Conservation (phyloP, 2,113 vertebrate species). For the Sorex fumeus region DNA sequence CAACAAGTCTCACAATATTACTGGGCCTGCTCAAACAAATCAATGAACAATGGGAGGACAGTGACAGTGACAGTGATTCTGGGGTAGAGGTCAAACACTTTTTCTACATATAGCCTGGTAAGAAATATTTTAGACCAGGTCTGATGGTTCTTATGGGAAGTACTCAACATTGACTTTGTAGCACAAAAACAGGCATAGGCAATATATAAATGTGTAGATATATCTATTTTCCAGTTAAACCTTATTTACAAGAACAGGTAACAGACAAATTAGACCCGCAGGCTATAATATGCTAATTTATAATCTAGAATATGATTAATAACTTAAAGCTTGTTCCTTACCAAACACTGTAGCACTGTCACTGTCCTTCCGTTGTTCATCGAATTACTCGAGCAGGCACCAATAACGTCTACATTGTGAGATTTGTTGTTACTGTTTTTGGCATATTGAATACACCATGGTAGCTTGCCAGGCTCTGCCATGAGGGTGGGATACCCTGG, state of each 20-base stretch:
- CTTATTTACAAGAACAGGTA: background rate
- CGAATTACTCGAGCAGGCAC: too few species aligned
- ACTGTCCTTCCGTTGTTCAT: too few species aligned
- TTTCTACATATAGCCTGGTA: background rate
- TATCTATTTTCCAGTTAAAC: background rate
- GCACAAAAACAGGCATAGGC: background rate
- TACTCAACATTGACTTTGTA: background rate
- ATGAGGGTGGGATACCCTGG: too few species aligned
- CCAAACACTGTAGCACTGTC: too few species aligned
- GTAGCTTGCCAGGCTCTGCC: too few species aligned
- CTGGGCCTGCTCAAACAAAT: too few species aligned
- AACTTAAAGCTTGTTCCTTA: background rate
- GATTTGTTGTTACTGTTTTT: too few species aligned
- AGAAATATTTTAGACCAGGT: background rate
- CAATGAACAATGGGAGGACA: too few species aligned
- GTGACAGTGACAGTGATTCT: too few species aligned
- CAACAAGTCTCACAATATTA: too few species aligned
- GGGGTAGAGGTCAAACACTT: background rate
- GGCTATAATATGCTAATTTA: background rate
- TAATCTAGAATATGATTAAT: background rate
- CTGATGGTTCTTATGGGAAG: background rate
- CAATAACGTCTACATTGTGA: too few species aligned
- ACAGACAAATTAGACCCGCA: background rate
- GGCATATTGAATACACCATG: too few species aligned
- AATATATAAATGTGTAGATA: background rate